phyloP scores from a whole-genome alignment of 2,888 invertebrate genomes.

The Lasioglossum malachurum region DNA sequence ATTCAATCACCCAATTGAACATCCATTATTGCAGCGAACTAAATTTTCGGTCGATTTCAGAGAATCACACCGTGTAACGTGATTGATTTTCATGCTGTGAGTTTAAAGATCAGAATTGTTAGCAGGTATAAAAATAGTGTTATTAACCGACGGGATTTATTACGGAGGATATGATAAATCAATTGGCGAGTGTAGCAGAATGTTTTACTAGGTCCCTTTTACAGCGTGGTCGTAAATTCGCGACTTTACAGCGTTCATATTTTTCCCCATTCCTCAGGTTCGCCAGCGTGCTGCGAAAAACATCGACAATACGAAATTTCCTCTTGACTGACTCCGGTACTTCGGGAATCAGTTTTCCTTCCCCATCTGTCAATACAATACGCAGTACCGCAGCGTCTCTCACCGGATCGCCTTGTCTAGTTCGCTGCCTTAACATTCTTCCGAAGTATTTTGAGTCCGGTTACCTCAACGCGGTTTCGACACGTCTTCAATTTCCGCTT shows the following conservation, averaged over 20 bases:
- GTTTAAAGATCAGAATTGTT: background rate
- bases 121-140: background rate
- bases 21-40: background rate
- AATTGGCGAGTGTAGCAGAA: background rate
- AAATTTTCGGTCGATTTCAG: background rate
- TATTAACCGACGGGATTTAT: background rate
- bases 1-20: background rate
- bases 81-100: background rate
- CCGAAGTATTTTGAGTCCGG: background rate
- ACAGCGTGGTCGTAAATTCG: constrained; percentile 6
- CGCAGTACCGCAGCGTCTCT: background rate
- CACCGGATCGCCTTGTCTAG: background rate
- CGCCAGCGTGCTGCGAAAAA: background rate
- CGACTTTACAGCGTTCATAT: constrained; percentile 2
- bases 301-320: constrained; percentile 14
- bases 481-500: background rate
- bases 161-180: background rate
- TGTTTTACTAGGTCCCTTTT: background rate
- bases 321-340: background rate
- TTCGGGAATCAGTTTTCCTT: constrained; percentile 1
- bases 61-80: background rate
- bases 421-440: background rate
- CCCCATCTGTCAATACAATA: background rate
- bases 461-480: background rate
- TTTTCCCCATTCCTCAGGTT: background rate